These are phyloP conservation scores for Rhodophaea formosa DNA, from an alignment of 2,888 invertebrate species.

Conservation along the genomic window DNA sequence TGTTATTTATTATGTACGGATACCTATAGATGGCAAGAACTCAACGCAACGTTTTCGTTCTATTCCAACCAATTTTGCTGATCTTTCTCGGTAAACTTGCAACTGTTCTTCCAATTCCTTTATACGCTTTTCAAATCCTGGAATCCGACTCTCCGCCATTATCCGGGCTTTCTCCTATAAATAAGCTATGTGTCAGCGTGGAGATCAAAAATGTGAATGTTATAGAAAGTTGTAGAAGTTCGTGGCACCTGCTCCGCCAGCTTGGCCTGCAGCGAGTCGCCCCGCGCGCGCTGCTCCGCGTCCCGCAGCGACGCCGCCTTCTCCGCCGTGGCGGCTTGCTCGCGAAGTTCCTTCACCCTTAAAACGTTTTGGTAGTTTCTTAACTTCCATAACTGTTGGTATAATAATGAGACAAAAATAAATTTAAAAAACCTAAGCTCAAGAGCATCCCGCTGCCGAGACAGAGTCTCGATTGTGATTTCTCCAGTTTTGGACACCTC, in stretches of 20 bases:
- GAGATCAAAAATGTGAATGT: not conserved
- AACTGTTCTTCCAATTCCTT: conserved; percentile 54
- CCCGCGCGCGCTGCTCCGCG: conserved; percentile 42
- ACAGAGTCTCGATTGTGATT: conserved; percentile 61
- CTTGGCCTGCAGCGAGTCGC: conserved; percentile 58
- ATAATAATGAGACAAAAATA: conserved; percentile 18
- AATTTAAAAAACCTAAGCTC: conserved; percentile 55
- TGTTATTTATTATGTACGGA: conserved; percentile 9
- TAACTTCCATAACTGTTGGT: conserved; percentile 8
- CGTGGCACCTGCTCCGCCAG: conserved; percentile 63
- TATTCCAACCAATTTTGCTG: conserved; percentile 54
- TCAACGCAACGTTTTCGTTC: conserved; percentile 59
- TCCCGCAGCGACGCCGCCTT: conserved; percentile 38
- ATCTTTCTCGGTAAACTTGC: conserved; percentile 49
- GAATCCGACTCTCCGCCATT: conserved; percentile 38
- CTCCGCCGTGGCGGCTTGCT: conserved; percentile 50
- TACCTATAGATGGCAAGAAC: conserved; percentile 64
- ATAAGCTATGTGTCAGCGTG: conserved; percentile 24
- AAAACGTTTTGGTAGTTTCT: not conserved
- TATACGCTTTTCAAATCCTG: conserved; percentile 48
- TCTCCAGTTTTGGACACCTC: conserved; percentile 71
- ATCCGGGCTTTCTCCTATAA: conserved; percentile 51
- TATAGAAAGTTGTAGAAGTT: conserved; percentile 26
- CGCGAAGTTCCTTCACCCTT: conserved; percentile 68
- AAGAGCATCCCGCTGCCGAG: conserved; percentile 67